Conservation (phyloP, 1,140 invertebrate species). For the Ridgeia piscesae region DNA sequence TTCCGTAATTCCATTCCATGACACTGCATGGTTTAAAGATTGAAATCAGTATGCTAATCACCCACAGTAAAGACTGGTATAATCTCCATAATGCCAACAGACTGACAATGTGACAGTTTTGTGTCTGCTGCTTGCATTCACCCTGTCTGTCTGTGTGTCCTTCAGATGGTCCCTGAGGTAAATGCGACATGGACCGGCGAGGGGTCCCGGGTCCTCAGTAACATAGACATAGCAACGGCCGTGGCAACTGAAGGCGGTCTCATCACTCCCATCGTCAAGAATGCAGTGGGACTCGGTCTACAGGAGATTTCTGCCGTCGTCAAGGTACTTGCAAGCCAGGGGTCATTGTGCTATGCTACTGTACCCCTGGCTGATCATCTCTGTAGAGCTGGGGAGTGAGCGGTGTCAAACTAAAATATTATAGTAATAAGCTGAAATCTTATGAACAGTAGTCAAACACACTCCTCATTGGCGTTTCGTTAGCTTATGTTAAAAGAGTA, state of each 20-base stretch:
- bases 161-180: slow-evolving; percentile 47
- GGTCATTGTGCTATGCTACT: too few relatives aligned
- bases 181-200: slow-evolving; percentile 48
- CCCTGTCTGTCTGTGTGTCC: neutral
- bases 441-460: too few relatives aligned
- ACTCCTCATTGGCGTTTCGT: too few relatives aligned
- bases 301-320: slow-evolving; percentile 57
- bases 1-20: neutral
- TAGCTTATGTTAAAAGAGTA: too few relatives aligned
- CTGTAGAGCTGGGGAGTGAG: too few relatives aligned
- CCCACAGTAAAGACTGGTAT: neutral
- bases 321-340: slow-evolving; percentile 45
- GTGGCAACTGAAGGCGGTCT: slow-evolving; percentile 93
- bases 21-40: neutral
- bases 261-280: slow-evolving; percentile 90
- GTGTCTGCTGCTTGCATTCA: neutral
- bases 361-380: too few relatives aligned
- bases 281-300: slow-evolving; percentile 51
- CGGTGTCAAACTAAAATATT: too few relatives aligned
- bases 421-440: too few relatives aligned
- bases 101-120: neutral
- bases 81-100: neutral
- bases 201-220: slow-evolving; percentile 61
- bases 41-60: neutral
- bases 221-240: slow-evolving; percentile 94